These are phyloP conservation scores for Mus pahari DNA, from an alignment of 2,113 vertebrate species.

Conservation along the genomic window DNA sequence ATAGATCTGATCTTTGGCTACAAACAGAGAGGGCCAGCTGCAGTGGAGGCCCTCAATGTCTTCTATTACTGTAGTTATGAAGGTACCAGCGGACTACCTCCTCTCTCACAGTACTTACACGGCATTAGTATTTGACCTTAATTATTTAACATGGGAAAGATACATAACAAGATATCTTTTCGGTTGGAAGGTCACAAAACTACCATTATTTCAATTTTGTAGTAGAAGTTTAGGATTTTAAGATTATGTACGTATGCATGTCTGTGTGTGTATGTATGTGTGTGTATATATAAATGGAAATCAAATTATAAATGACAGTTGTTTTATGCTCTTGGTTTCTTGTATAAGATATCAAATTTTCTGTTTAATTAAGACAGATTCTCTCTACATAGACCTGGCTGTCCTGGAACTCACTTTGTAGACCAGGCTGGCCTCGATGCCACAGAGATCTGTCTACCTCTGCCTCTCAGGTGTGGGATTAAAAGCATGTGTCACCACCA, in stretches of 20 bases:
- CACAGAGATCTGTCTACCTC: neutral
- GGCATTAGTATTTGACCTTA: constrained; percentile 45
- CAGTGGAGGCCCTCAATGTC: constrained; percentile 96
- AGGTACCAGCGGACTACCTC: constrained; percentile 84
- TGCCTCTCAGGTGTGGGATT: neutral
- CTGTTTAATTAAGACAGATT: neutral
- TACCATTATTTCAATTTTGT: neutral
- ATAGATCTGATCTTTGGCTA: constrained; percentile 98
- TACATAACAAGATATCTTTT: neutral
- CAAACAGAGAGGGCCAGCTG: constrained; percentile 95
- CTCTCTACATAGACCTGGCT: neutral
- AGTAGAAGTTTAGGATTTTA: neutral
- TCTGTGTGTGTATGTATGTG: neutral
- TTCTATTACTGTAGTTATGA: constrained; percentile 98
- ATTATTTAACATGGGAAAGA: neutral
- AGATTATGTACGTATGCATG: too few species aligned
- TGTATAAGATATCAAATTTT: neutral
- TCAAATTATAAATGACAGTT: constrained; percentile 43
- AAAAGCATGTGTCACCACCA: neutral
- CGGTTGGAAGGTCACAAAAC: constrained; percentile 34
- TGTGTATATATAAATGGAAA: neutral
- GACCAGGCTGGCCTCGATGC: neutral
- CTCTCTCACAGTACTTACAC: neutral
- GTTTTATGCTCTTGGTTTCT: constrained; percentile 24
- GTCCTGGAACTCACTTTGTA: neutral